phyloP scores from a whole-genome alignment of 2,113 vertebrate genomes.

The Todiramphus chloris region DNA sequence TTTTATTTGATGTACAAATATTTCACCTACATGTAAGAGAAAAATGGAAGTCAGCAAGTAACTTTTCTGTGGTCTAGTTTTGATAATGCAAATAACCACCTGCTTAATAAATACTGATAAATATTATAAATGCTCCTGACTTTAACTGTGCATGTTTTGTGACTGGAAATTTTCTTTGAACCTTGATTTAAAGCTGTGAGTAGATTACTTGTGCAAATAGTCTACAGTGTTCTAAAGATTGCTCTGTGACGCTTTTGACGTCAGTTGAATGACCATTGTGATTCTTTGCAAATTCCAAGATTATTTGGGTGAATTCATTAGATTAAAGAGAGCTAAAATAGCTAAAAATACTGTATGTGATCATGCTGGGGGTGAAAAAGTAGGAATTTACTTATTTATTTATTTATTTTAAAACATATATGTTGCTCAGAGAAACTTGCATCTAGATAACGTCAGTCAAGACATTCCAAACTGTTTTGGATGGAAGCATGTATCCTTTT shows the following conservation, averaged over 20 bases:
- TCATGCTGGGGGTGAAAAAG: not conserved
- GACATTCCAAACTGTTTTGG: not conserved
- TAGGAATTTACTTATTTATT: rapidly evolving
- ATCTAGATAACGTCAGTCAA: not conserved
- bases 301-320: not conserved
- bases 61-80: not conserved
- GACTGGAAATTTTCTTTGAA: not conserved
- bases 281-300: not conserved
- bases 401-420: not conserved
- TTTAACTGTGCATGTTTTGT: not conserved
- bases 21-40: not conserved
- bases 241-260: not conserved
- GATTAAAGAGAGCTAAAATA: not conserved
- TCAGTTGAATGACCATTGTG: not conserved
- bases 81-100: not conserved
- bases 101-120: not conserved
- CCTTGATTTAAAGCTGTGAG: not conserved
- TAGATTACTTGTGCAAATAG: not conserved
- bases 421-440: not conserved
- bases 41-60: not conserved
- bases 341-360: not conserved
- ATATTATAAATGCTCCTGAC: too few relatives aligned
- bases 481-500: not conserved
- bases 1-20: not conserved
- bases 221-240: not conserved